Base-by-base conservation (phyloP, 2,888 invertebrate genomes). In the Tiphia femorata region DNA sequence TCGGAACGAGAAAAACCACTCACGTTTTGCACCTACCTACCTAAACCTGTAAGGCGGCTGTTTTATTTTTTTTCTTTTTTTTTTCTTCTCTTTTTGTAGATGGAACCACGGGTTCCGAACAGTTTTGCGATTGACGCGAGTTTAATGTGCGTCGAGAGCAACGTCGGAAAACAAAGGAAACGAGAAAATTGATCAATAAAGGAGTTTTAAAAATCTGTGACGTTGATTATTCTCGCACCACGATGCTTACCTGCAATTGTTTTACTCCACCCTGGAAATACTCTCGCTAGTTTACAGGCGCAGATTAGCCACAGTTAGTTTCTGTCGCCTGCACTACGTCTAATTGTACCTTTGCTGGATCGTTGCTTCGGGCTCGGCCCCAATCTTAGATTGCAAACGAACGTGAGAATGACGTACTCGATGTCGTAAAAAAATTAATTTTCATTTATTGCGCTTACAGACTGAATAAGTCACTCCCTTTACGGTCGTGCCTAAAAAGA, bases 401-500 rank as follows among this genome's bases (percentile, higher is more conserved):
- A 25, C 25, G 33, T 17, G 3, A 3, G 10, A 37, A 29, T 38
- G 20, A 43, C 23, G 10, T 44, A 38, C 4, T 19, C 27, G 17
- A 25, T 25, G 12, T 60, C 33, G 52, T 73, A 69, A 75, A 74
- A 79, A 80, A 80, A 79, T 78, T 77, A 79, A 78, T 64, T 64
- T 74, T 77, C 68, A 75, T 79, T 80, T 74, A 78, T 77, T 78
- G 66, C n/a, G 66, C 72, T 73, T 76, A 79, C 74, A 79, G 71
- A 72, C 73, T 79, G 75, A 77, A 43, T n/a, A n/a, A n/a, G n/a
- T n/a, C n/a, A n/a, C n/a, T n/a, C n/a, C n/a, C n/a, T n/a, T n/a
- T n/a, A n/a, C n/a, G n/a, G n/a, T n/a, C n/a, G n/a, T n/a, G n/a
- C n/a, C n/a, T n/a, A n/a, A 70, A 67, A 67, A 60, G 55, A 62